Percentiles rank a stretch among this genome's conserved stretches.
phyloP scores from a whole-genome alignment of 2,113 vertebrate species.

The Mohoua ochrocephala region DNA sequence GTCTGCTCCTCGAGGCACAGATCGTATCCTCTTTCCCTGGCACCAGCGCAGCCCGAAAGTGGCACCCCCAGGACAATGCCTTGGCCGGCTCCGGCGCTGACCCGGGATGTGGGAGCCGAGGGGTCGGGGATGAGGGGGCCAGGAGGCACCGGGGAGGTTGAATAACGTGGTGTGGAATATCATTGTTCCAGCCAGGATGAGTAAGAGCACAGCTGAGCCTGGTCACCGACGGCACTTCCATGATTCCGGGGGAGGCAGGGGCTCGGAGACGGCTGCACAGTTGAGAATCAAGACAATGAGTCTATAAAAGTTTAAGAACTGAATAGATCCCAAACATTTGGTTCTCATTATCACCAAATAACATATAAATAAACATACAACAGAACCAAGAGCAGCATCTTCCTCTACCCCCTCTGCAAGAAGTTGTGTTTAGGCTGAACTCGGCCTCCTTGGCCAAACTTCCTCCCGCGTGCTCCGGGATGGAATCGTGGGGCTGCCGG shows the following conservation, averaged over 20 bases:
- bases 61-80: background rate
- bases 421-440: background rate
- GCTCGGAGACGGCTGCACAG: background rate
- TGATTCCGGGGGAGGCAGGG: slow-evolving; percentile 7
- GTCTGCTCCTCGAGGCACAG: background rate
- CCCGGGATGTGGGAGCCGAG: background rate
- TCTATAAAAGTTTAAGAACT: slow-evolving; percentile 58
- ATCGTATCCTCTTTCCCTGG: background rate
- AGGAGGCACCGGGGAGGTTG: background rate
- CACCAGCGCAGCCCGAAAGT: background rate
- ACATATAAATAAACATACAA: slow-evolving; percentile 62
- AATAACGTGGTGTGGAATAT: slow-evolving; percentile 42
- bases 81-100: background rate
- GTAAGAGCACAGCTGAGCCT: slow-evolving; percentile 47
- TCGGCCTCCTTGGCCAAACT: background rate
- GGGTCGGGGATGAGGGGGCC: background rate
- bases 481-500: background rate
- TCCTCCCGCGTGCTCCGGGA: fast-evolving
- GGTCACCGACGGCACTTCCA: slow-evolving; percentile 25
- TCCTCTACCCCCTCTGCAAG: background rate
- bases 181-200: slow-evolving; percentile 51
- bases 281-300: slow-evolving; percentile 54
- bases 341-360: slow-evolving; percentile 56
- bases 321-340: slow-evolving; percentile 47
- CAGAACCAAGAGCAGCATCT: slow-evolving; percentile 29